Base-by-base conservation (phyloP, 2,113 vertebrate species). In the Sceloporus undulatus region DNA sequence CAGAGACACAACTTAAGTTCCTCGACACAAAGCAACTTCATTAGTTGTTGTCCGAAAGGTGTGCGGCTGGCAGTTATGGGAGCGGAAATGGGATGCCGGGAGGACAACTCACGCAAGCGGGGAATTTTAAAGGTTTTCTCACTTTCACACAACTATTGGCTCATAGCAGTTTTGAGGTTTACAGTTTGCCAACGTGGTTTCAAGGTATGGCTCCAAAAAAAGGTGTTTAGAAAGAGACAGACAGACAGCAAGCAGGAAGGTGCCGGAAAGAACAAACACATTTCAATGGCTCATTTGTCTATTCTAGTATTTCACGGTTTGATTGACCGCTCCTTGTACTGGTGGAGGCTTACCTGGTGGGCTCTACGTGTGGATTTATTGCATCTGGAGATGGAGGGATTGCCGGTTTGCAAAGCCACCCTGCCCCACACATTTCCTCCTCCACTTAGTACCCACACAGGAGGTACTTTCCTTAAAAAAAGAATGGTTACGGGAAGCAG, bases 121-220 rank as follows among this genome's bases (percentile, higher is more conserved):
- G 93, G 90, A 80, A 86, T 3, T 78, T 9, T n/a, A 90, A 79
- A 19, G 2, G 14, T 86, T 13, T 90, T 34, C 85, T 86, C 84
- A 3, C 86, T 85, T 86, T 81, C 87, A 92, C 81, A 65, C 74
- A 82, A 92, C 93, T 96, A 93, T 90, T 87, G 95, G 96, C 91
- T 96, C 89, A 85, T n/a, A 95, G 95, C 94, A 95, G 95, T 94
- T 95, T 86, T 80, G 8, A 9, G 1, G 92, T 94, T 48, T 94
- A 95, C 52, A 2, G 62, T 8, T 16, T 65, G 62, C 62, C 62
- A 91, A 68, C 34, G 89, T 83, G 16, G 92, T 82, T 90, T 56
- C 83, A 91, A 89, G 84, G 94, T 94, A 96, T 93, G 96, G 95
- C 96, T 96, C 94, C 96, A 95, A 89, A 78, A 91, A 85, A 93